These are phyloP conservation scores for Amiota mariae DNA, from an alignment of 2,888 invertebrate genomes.

Conservation along the genomic window DNA sequence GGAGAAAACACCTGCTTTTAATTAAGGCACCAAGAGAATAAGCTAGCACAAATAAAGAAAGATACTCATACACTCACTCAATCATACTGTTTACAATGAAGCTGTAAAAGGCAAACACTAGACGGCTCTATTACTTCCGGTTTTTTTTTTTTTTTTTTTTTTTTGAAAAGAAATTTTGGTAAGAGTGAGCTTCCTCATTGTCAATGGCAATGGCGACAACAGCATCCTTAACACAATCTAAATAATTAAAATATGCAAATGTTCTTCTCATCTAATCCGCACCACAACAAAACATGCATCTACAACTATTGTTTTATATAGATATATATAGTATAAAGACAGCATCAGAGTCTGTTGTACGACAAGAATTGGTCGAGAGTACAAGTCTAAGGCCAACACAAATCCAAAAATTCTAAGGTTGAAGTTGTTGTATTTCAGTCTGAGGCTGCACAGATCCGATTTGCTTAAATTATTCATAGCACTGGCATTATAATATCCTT, in stretches of 20 bases:
- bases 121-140: slow-evolving; percentile 52
- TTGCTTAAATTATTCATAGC: slow-evolving; percentile 72
- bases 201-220: no score
- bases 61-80: no score
- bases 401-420: background rate
- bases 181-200: no score
- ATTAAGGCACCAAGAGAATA: slow-evolving; percentile 50
- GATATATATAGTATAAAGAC: no score
- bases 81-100: background rate
- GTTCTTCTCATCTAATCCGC: slow-evolving; percentile 60
- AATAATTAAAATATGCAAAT: slow-evolving; percentile 73
- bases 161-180: no score
- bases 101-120: slow-evolving; percentile 38
- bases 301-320: slow-evolving; percentile 1
- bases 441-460: slow-evolving; percentile 53
- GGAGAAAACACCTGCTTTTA: slow-evolving; percentile 54
- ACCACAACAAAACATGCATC: slow-evolving; percentile 36
- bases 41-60: no score
- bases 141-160: no score
- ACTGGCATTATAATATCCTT: slow-evolving; percentile 45
- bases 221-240: slow-evolving; percentile 54
- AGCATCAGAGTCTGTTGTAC: background rate
- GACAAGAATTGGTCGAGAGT: background rate
- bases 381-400: no score
- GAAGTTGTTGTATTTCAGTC: background rate